Evolutionary conservation across 2,797 vertebrate genomes (phyloP), one percentile per base, ranked within the genome.

Genomic region (Rachycentron canadum): DNA sequence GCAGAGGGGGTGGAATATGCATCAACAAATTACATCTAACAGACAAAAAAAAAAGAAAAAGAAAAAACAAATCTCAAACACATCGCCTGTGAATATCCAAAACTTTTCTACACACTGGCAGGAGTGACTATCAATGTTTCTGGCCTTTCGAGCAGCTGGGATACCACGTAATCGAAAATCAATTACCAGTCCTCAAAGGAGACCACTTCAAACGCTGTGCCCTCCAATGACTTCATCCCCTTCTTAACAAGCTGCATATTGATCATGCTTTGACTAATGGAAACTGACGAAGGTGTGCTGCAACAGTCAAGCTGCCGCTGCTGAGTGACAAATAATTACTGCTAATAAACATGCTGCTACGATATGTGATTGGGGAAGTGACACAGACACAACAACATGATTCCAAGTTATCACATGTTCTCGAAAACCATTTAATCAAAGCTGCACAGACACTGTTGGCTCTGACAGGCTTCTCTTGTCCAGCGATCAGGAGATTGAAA

Each of bases 141-240:
- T 64, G 45, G 49, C 63, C 25, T 11, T 78, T 47, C 4, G 41
- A 88, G 73, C 67, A 74, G 81, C 83, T 63, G 77, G 69, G 72
- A 88, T 84, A 76, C 81, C 69, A 79, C 83, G 85, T 88, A 86
- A 90, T 88, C 84, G 91, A 88, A 91, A 93, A 93, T 93, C 92
- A 92, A 92, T 94, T 82, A 84, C 78, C 58, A 55, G 72, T 79
- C 79, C 67, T 91, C 78, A 52, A 78, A 86, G 84, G 87, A 84
- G 73, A 81, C 76, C 76, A 78, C 87, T 93, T 91, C 86, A 92
- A 91, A 89, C 87, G 56, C 73, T 70, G 14, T 53, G 50, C 69
- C 82, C 87, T 82, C 81, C 82, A 26, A 73, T 84, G 88, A 89
- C 89, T 92, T 89, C 55, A 88, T 87, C 86, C 80, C 87, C 84